Evolutionary conservation across 1,140 invertebrate species (phyloP).

Genomic region (honey bee (Apis mellifera)): Amel_HAv3.1 CM009937.2:5891001-5891500

Average conservation of each 20-base stretch:
- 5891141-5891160: too few species aligned
- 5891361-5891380: background rate
- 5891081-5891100: too few species aligned
- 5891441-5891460: background rate
- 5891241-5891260: background rate
- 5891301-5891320: too few species aligned
- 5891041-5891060: too few species aligned
- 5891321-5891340: accelerated
- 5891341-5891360: background rate
- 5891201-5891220: background rate
- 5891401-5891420: background rate
- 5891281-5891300: background rate
- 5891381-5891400: background rate
- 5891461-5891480: constrained; percentile 5
- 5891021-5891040: too few species aligned
- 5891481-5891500: background rate
- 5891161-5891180: background rate
- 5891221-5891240: background rate
- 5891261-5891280: background rate
- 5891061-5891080: too few species aligned
- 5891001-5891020: too few species aligned
- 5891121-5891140: too few species aligned
- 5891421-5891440: constrained; percentile 1
- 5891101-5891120: too few species aligned
- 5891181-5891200: background rate